Conservation (phyloP, 2,888 invertebrate genomes). For the Strigamia maritima region DNA sequence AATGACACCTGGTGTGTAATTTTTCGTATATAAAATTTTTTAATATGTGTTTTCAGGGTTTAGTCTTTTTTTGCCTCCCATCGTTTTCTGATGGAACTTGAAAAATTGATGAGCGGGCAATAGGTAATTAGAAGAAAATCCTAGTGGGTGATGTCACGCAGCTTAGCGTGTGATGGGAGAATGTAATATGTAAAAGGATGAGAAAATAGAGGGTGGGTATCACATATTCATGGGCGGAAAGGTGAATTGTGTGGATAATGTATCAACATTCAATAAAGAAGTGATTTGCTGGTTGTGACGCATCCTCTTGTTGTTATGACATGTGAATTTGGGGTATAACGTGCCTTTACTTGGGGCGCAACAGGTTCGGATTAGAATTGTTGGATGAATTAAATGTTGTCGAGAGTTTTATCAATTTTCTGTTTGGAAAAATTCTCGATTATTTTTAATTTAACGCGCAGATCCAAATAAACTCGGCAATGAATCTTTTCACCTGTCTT, state of each 20-base stretch:
- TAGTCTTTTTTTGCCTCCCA: neutral
- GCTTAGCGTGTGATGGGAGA: neutral
- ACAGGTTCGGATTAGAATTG: neutral
- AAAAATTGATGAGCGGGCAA: slow-evolving; percentile 6
- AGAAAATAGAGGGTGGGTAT: slow-evolving; percentile 5
- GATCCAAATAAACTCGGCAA: no score
- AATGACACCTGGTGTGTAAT: neutral
- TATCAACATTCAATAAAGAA: neutral
- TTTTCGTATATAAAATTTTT: neutral
- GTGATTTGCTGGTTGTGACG: neutral
- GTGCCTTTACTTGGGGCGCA: neutral
- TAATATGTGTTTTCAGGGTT: neutral
- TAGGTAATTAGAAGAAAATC: slow-evolving; percentile 2
- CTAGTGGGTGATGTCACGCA: slow-evolving; percentile 9
- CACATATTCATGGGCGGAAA: neutral
- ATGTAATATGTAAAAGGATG: neutral
- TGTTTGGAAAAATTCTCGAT: neutral
- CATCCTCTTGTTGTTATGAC: neutral
- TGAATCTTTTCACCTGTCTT: slow-evolving; percentile 15
- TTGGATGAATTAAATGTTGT: no score
- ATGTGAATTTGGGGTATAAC: neutral
- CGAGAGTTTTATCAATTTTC: neutral
- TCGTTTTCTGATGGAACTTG: neutral
- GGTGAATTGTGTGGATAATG: slow-evolving; percentile 4
- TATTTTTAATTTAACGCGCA: neutral